Percentiles rank a stretch among this genome's conserved stretches.
phyloP scores from a whole-genome alignment of 1,140 invertebrate genomes.

The Physella acuta region DNA sequence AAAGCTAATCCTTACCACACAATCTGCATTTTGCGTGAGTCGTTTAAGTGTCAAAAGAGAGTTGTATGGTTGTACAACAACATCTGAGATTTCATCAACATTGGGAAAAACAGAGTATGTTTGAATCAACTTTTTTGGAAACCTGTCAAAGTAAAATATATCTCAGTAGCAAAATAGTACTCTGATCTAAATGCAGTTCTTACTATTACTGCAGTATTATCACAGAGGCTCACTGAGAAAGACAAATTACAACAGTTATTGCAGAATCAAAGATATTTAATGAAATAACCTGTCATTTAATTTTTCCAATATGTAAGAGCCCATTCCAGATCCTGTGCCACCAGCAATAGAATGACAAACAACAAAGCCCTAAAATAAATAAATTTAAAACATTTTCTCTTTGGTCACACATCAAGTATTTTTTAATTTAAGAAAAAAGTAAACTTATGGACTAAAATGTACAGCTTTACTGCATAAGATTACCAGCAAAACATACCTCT shows the following conservation, averaged over 20 bases:
- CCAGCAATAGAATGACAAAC: slow-evolving; percentile 98
- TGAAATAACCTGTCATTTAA: slow-evolving; percentile 82
- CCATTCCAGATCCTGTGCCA: slow-evolving; percentile 97
- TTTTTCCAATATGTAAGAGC: slow-evolving; percentile 91
- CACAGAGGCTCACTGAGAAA: background rate
- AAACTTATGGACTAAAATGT: too few relatives aligned
- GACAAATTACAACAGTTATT: background rate
- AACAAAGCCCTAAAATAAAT: slow-evolving; percentile 81
- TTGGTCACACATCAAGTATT: background rate
- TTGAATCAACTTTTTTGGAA: slow-evolving; percentile 96
- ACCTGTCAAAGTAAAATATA: slow-evolving; percentile 61
- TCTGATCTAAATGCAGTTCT: too few relatives aligned
- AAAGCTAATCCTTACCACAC: too few relatives aligned
- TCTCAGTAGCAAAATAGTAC: too few relatives aligned
- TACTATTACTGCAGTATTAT: background rate
- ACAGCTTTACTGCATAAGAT: too few relatives aligned
- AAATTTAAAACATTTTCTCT: slow-evolving; percentile 2
- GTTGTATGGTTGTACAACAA: slow-evolving; percentile 99
- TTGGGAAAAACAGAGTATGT: slow-evolving; percentile 99
- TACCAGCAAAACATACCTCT: too few relatives aligned
- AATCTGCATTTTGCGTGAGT: slow-evolving; percentile 93
- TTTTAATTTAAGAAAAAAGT: too few relatives aligned
- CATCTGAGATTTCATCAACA: slow-evolving; percentile 90
- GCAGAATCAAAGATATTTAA: too few relatives aligned
- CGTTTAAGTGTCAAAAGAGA: slow-evolving; percentile 92